These are phyloP conservation scores for Andrena cerasifolii DNA, from an alignment of 1,140 invertebrate genomes.

Conservation along the genomic window DNA sequence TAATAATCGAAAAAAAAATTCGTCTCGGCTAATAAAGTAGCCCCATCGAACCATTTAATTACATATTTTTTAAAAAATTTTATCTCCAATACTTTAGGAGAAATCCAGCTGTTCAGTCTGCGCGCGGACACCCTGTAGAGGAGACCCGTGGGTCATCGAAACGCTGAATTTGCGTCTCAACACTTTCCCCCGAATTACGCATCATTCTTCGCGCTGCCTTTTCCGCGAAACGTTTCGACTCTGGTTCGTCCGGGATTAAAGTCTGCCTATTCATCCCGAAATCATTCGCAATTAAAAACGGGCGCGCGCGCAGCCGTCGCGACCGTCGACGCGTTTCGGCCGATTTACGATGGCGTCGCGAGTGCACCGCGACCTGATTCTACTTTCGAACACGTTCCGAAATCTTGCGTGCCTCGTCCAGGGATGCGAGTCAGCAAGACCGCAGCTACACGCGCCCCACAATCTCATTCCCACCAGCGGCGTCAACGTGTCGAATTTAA, in stretches of 20 bases:
- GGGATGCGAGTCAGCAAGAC: conserved; percentile 13
- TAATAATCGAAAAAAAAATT: no score
- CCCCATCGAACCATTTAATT: no score
- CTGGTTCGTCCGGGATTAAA: no score
- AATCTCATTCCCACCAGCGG: no score
- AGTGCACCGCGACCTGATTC: conserved; percentile 36
- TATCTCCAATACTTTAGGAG: no score
- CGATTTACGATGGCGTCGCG: conserved; percentile 15
- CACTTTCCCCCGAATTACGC: not conserved
- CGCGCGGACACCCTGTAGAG: no score
- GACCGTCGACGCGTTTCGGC: conserved; percentile 16
- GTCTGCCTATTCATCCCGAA: conserved; percentile 4
- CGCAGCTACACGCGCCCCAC: no score
- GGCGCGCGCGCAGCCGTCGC: not conserved
- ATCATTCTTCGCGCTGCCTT: not conserved
- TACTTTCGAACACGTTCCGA: conserved; percentile 28
- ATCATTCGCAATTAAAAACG: conserved; percentile 42
- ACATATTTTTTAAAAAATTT: no score
- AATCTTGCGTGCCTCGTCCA: conserved; percentile 2
- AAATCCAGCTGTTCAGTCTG: no score
- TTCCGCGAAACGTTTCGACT: not conserved
- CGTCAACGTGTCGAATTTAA: not conserved
- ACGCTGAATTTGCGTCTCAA: no score
- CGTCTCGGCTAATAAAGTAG: no score
- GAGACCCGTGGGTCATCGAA: no score